A percentile compares a stretch with the other conserved stretches of the same genome.
phyloP scores from a whole-genome alignment of 2,797 vertebrate genomes.

The Calcarius lapponicus region DNA sequence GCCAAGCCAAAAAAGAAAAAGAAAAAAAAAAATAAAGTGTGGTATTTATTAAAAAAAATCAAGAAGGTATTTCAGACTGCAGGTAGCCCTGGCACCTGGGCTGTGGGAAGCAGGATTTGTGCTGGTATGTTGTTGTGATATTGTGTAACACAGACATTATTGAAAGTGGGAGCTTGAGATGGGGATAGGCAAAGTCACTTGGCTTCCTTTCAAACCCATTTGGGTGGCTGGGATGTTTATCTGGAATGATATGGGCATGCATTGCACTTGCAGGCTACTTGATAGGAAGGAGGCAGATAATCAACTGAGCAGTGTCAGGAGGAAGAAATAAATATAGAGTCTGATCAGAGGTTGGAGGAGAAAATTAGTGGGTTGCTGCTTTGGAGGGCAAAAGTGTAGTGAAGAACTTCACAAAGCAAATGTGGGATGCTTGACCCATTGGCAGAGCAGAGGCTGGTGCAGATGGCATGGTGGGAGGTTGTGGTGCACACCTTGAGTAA shows the following conservation, averaged over 20 bases:
- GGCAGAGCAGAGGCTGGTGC: neutral
- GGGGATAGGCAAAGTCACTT: neutral
- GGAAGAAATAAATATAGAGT: neutral
- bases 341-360: neutral
- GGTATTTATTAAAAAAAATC: neutral
- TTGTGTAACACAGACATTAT: neutral
- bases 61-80: neutral
- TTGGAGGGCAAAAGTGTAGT: neutral
- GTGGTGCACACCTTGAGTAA: neutral
- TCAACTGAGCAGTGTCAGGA: neutral
- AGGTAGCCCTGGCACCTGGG: neutral
- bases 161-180: neutral
- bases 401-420: neutral
- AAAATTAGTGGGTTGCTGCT: neutral
- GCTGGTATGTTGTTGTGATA: neutral
- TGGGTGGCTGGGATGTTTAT: neutral
- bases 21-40: accelerated
- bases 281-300: neutral
- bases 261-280: neutral
- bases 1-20: neutral
- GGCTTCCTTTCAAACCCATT: neutral
- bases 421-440: accelerated
- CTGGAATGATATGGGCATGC: neutral
- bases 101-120: neutral
- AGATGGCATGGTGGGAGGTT: neutral